Percentiles rank a stretch among this genome's conserved stretches.
phyloP scores from a whole-genome alignment of 2,113 vertebrate species.

The Harpagus bidentatus region DNA sequence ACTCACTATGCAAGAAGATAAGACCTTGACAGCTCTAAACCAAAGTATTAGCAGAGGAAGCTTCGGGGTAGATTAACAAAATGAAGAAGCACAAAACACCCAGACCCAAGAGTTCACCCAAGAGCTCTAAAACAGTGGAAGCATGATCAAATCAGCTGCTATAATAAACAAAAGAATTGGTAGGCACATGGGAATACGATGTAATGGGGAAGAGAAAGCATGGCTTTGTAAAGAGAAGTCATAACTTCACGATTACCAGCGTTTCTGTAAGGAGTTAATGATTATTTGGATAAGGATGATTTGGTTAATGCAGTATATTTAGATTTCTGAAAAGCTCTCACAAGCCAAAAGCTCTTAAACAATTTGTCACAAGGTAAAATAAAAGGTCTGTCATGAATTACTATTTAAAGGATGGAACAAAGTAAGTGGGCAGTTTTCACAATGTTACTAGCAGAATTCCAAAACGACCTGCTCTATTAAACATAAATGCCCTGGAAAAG shows the following conservation, averaged over 20 bases:
- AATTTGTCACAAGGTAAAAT: slow-evolving; percentile 30
- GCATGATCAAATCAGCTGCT: slow-evolving; percentile 13
- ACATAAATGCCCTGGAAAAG: not conserved
- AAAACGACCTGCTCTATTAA: not conserved
- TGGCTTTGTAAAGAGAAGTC: slow-evolving; percentile 1
- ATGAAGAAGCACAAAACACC: not conserved
- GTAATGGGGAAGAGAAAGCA: slow-evolving; percentile 2
- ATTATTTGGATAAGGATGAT: slow-evolving; percentile 47
- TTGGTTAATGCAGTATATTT: slow-evolving; percentile 32
- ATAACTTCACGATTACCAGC: not conserved
- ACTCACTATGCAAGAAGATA: not conserved
- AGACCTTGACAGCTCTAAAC: not conserved
- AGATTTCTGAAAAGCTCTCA: not conserved
- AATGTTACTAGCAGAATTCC: not conserved
- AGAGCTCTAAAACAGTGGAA: slow-evolving; percentile 24
- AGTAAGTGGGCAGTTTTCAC: not conserved
- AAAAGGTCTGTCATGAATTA: not conserved
- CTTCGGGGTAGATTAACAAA: not conserved
- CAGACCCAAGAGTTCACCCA: not conserved
- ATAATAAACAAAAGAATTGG: slow-evolving; percentile 25
- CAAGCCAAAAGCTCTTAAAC: slow-evolving; percentile 25
- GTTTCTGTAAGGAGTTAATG: not conserved
- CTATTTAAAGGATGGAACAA: not conserved
- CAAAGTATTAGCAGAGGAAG: not conserved
- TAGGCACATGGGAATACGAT: not conserved